These are phyloP conservation scores for Sinohyriopsis cumingii DNA, from an alignment of 2,888 invertebrate genomes.

Conservation along the genomic window DNA sequence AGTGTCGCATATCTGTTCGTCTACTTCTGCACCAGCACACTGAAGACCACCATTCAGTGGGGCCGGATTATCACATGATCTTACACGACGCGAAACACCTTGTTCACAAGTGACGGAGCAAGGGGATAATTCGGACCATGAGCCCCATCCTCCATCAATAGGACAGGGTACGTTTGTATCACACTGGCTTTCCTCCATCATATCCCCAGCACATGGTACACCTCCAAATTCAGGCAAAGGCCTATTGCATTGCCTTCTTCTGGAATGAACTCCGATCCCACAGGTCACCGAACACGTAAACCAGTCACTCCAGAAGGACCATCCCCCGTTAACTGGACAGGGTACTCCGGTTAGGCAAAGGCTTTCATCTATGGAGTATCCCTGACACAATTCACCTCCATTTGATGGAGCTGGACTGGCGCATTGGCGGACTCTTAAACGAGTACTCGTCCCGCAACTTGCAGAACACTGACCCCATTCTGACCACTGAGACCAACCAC, in stretches of 20 bases:
- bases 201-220: conserved; percentile 15
- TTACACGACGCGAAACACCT: conserved; percentile 10
- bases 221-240: conserved; percentile 30
- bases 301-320: conserved; percentile 18
- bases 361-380: conserved; percentile 3
- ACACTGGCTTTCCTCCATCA: conserved; percentile 8
- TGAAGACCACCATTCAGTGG: conserved; percentile 19
- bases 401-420: conserved; percentile 17
- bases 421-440: conserved; percentile 14
- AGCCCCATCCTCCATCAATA: conserved; percentile 19
- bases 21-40: conserved; percentile 17
- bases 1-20: conserved; percentile 15
- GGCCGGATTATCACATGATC: conserved; percentile 26
- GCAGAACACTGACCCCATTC: conserved; percentile 13
- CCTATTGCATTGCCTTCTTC: conserved; percentile 26
- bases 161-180: conserved; percentile 17
- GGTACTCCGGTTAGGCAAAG: conserved; percentile 6
- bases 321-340: conserved; percentile 22
- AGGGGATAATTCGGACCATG: conserved; percentile 11
- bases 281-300: conserved; percentile 20
- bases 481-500: conserved; percentile 22
- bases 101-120: conserved; percentile 17
- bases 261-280: conserved; percentile 14
- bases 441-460: conserved; percentile 14
- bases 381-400: conserved; percentile 17